A percentile compares a stretch with the other conserved stretches of the same genome.
These are phyloP conservation scores for Criorhina ranunculi DNA, from an alignment of 2,888 invertebrate species.

Conservation along the genomic window DNA sequence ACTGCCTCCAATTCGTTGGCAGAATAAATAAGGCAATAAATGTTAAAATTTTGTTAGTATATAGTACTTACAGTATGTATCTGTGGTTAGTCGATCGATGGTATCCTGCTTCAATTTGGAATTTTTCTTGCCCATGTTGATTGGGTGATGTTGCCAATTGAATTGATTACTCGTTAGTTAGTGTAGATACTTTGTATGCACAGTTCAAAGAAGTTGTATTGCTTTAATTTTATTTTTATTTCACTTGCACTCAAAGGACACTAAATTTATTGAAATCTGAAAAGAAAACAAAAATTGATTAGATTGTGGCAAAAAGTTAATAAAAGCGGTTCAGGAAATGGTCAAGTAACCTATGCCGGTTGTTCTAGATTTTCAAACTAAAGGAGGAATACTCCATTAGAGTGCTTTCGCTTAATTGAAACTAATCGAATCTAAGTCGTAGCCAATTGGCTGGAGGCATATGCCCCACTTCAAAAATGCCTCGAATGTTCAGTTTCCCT, in stretches of 20 bases:
- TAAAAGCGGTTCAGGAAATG: not conserved
- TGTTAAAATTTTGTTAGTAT: constrained; percentile 11
- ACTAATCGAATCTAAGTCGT: no score
- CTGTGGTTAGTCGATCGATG: constrained; percentile 95
- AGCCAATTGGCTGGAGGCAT: no score
- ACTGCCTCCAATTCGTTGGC: constrained; percentile 21
- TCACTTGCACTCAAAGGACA: constrained; percentile 39
- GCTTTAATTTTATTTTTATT: constrained; percentile 17
- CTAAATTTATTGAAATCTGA: constrained; percentile 47
- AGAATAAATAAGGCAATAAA: constrained; percentile 18
- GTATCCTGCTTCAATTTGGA: constrained; percentile 98
- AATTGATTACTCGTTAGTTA: constrained; percentile 21
- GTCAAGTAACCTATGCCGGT: not conserved
- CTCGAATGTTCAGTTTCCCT: no score
- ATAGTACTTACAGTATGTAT: constrained; percentile 95
- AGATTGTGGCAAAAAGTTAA: not conserved
- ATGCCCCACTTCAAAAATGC: no score
- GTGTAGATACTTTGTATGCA: constrained; percentile 20
- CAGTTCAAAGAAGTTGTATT: constrained; percentile 6
- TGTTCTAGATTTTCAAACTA: not conserved
- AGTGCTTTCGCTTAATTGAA: no score
- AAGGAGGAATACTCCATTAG: no score
- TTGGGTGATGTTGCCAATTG: constrained; percentile 65
- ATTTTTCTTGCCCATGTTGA: constrained; percentile 96
- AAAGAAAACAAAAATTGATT: constrained; percentile 12